These are phyloP conservation scores for Heliconius hewitsoni DNA, from an alignment of 1,140 invertebrate genomes.

Conservation along the genomic window DNA sequence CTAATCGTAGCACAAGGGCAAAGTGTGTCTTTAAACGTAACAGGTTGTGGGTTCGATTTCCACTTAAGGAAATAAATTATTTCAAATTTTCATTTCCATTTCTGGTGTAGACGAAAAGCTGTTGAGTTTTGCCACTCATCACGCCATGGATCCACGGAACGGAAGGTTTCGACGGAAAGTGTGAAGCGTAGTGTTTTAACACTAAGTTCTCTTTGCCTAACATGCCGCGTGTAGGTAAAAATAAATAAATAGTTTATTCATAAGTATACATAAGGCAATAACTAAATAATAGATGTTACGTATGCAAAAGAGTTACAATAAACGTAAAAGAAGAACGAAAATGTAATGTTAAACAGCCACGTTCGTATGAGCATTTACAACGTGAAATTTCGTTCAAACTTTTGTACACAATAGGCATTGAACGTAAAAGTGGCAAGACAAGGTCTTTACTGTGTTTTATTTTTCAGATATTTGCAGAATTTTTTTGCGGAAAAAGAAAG, in stretches of 20 bases:
- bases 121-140: no score
- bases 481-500: not conserved
- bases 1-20: no score
- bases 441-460: constrained; percentile 7
- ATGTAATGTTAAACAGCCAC: constrained; percentile 60
- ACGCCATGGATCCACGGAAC: no score
- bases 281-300: constrained; percentile 47
- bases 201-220: no score
- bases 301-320: constrained; percentile 57
- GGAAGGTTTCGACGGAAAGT: no score
- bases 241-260: not conserved
- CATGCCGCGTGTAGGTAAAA: no score
- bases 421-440: constrained; percentile 1
- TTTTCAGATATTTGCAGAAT: not conserved
- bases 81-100: no score
- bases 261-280: not conserved
- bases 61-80: no score
- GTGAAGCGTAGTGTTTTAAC: no score
- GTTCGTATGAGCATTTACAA: constrained; percentile 6
- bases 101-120: no score
- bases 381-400: constrained; percentile 15
- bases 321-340: constrained; percentile 61
- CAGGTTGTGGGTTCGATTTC: no score
- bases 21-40: no score
- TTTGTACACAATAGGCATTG: constrained; percentile 7